Conservation (phyloP, 2,113 vertebrate genomes). For the Gambusia holbrooki region DNA sequence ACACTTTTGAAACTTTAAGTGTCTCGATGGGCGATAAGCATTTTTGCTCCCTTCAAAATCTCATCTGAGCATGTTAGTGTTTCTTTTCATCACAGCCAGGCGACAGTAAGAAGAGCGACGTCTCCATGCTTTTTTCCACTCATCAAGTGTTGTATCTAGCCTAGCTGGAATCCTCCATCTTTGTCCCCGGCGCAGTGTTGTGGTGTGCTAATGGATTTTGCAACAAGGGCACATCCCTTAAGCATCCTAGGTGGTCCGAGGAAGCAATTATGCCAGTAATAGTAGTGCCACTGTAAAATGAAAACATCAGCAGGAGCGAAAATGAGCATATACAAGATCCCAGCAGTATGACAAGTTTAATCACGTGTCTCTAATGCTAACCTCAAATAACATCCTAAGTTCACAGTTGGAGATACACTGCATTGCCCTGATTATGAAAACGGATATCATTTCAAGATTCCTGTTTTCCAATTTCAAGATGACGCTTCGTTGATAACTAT, state of each 20-base stretch:
- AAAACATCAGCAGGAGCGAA: conserved; percentile 66
- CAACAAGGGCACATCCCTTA: conserved; percentile 57
- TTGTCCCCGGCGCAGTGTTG: conserved; percentile 53
- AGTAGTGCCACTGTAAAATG: conserved; percentile 56
- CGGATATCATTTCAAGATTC: conserved; percentile 34
- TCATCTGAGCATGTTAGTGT: conserved; percentile 7
- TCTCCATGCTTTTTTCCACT: conserved; percentile 62
- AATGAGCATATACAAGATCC: conserved; percentile 52
- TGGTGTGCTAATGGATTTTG: conserved; percentile 69
- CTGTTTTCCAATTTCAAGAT: conserved; percentile 23
- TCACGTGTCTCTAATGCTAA: conserved; percentile 48
- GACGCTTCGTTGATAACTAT: conserved; percentile 25
- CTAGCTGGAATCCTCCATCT: conserved; percentile 44
- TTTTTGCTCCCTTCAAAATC: too few relatives aligned
- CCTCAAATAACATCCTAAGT: conserved; percentile 29
- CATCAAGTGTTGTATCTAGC: conserved; percentile 47
- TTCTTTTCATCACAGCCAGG: conserved; percentile 20
- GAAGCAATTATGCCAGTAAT: conserved; percentile 71
- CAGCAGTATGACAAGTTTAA: conserved; percentile 58
- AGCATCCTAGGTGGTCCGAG: conserved; percentile 50
- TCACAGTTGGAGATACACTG: conserved; percentile 12
- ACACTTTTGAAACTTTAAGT: too few relatives aligned
- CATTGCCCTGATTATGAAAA: conserved; percentile 39
- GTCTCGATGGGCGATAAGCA: too few relatives aligned
- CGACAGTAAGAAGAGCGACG: conserved; percentile 45